Percentiles rank a stretch among this genome's conserved stretches.
Conservation (phyloP, 2,113 vertebrate genomes). For the Salvelinus namaycush region DNA sequence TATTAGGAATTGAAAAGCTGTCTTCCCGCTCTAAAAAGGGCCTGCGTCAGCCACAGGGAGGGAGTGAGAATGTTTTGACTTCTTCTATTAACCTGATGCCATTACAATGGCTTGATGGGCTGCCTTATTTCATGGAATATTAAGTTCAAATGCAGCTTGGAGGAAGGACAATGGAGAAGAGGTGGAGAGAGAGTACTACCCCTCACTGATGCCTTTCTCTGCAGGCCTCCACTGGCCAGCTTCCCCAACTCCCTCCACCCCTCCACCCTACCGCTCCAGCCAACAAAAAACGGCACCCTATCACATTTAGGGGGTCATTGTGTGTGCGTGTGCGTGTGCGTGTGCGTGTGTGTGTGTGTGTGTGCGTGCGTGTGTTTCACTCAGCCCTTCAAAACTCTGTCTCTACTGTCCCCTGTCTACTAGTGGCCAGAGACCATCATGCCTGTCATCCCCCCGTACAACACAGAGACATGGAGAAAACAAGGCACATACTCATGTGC, state of each 20-base stretch:
- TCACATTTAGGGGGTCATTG: conserved; percentile 9
- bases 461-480: background rate
- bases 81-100: conserved; percentile 96
- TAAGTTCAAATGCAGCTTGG: conserved; percentile 94
- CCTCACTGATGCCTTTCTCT: conserved; percentile 33
- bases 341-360: conserved; percentile 9
- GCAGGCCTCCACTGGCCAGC: conserved; percentile 21
- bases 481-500: background rate
- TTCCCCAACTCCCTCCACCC: conserved; percentile 18
- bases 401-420: background rate
- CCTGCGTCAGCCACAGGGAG: conserved; percentile 77
- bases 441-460: background rate
- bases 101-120: conserved; percentile 89
- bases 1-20: conserved; percentile 92
- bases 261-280: conserved; percentile 27
- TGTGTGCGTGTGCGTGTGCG: conserved; percentile 12
- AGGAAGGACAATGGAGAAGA: conserved; percentile 81
- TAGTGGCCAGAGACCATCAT: background rate
- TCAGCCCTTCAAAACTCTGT: background rate
- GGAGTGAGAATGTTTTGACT: conserved; percentile 87
- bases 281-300: conserved; percentile 48
- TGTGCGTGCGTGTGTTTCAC: background rate
- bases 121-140: conserved; percentile 98
- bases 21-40: conserved; percentile 81
- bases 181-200: conserved; percentile 35